Conservation (phyloP, 2,888 invertebrate species). For the Congeria kusceri region DNA sequence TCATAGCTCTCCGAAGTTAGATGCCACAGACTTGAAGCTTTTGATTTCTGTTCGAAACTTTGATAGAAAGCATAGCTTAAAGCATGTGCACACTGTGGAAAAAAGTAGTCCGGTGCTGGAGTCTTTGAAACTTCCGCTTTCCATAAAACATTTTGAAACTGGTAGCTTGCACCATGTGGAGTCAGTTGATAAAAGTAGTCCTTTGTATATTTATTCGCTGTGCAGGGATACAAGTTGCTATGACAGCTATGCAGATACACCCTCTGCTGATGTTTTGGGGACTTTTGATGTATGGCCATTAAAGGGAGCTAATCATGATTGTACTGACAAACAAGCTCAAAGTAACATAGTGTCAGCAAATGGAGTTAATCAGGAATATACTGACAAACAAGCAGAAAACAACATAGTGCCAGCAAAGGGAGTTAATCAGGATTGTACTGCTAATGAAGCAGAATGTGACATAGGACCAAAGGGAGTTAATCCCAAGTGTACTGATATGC, state of each 20-base stretch:
- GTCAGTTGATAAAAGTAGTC: conserved; percentile 71
- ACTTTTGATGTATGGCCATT: too few species aligned
- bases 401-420: too few species aligned
- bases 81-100: conserved; percentile 64
- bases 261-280: not conserved
- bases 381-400: too few species aligned
- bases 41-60: conserved; percentile 70
- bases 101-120: conserved; percentile 60
- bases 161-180: conserved; percentile 67
- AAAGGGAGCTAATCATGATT: too few species aligned
- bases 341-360: too few species aligned
- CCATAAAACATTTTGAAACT: conserved; percentile 73
- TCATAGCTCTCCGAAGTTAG: conserved; percentile 60
- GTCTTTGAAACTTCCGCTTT: conserved; percentile 60
- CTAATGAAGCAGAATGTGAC: too few species aligned
- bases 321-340: too few species aligned
- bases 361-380: too few species aligned
- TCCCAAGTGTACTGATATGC: too few species aligned
- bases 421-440: too few species aligned
- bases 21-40: conserved; percentile 46
- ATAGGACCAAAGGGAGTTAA: too few species aligned
- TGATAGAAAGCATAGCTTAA: conserved; percentile 64
- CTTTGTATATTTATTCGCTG: conserved; percentile 71
- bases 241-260: conserved; percentile 33
- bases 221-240: conserved; percentile 47